Conservation (phyloP, 2,888 invertebrate species). For the Sinhomidia bicolor region DNA sequence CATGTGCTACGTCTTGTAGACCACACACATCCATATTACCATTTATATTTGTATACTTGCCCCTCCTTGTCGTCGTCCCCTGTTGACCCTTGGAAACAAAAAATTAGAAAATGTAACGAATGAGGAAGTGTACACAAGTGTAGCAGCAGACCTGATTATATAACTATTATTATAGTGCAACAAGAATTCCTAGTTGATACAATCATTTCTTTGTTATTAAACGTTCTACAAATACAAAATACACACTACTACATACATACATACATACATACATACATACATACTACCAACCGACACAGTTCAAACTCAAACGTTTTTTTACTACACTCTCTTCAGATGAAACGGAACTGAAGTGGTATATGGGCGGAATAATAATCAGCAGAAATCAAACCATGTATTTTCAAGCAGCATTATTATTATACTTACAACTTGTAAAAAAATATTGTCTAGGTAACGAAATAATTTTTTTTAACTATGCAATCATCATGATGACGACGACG, state of each 20-base stretch:
- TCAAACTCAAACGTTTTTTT: constrained; percentile 60
- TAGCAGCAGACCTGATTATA: constrained; percentile 71
- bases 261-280: not conserved
- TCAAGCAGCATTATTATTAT: constrained; percentile 49
- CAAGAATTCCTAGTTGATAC: constrained; percentile 74
- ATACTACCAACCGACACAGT: constrained; percentile 60
- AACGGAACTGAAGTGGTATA: not conserved
- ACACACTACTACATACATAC: not conserved
- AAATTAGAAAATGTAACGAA: not conserved
- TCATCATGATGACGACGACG: too few relatives aligned
- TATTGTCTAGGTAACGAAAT: too few relatives aligned
- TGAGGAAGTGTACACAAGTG: constrained; percentile 26
- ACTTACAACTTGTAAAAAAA: not conserved
- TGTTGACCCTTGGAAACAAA: not conserved
- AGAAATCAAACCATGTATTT: constrained; percentile 43
- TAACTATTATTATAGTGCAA: constrained; percentile 47
- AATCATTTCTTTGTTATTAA: constrained; percentile 72
- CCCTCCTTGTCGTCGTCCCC: too few relatives aligned
- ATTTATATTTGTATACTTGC: too few relatives aligned
- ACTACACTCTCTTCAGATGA: constrained; percentile 9
- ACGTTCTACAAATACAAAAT: constrained; percentile 8
- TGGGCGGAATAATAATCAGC: not conserved
- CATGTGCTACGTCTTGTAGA: too few relatives aligned
- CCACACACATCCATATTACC: not conserved
- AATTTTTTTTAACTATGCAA: too few relatives aligned